Evolutionary conservation across 2,113 vertebrate genomes (phyloP).

Genomic region (Indicator maculatus): DNA sequence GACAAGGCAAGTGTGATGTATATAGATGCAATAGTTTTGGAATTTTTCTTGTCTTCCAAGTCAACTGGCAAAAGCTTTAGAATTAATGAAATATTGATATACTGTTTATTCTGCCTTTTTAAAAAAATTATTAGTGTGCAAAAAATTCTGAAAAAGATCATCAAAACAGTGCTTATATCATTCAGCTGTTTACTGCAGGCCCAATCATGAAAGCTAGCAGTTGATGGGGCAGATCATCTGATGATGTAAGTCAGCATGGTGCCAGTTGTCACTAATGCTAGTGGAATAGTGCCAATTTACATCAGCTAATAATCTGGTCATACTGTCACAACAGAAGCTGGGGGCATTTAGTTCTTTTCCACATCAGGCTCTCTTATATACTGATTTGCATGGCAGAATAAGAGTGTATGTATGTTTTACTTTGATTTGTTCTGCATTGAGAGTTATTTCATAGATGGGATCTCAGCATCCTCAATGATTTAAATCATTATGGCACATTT

Average conservation of each 20-base stretch:
- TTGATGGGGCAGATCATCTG: not conserved
- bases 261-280: not conserved
- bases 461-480: not conserved
- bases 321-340: not conserved
- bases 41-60: not conserved
- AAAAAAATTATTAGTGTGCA: not conserved
- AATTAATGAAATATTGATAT: not conserved
- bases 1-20: not conserved
- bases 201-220: not conserved
- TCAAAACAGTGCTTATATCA: not conserved
- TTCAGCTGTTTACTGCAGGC: not conserved
- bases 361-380: not conserved
- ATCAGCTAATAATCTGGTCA: conserved; percentile 15
- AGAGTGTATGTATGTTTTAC: not conserved
- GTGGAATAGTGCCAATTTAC: not conserved
- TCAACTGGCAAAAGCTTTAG: not conserved
- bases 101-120: not conserved
- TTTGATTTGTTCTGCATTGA: not conserved
- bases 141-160: not conserved
- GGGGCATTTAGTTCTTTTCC: not conserved
- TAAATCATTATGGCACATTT: not conserved
- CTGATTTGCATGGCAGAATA: not conserved
- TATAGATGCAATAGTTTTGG: not conserved
- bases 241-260: not conserved
- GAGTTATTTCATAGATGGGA: not conserved